phyloP scores from a whole-genome alignment of 2,113 vertebrate genomes.

The Pardalotus punctatus region DNA sequence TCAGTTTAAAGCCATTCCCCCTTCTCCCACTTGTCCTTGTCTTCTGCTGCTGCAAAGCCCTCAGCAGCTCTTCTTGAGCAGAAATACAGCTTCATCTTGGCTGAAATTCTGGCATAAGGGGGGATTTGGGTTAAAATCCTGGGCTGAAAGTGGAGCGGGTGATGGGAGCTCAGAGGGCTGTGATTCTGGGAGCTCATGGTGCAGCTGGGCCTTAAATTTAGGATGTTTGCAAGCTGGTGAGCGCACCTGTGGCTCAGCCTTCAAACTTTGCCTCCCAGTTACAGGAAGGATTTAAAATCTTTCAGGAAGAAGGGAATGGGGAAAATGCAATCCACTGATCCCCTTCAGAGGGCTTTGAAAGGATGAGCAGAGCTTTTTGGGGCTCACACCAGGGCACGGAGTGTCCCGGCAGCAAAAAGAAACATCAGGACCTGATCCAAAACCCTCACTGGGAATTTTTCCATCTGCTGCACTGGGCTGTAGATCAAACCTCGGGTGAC shows the following conservation, averaged over 20 bases:
- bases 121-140: not conserved
- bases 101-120: not conserved
- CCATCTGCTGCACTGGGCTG: not conserved
- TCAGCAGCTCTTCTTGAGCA: not conserved
- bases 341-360: not conserved
- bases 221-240: not conserved
- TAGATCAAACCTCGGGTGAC: conserved; percentile 30
- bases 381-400: accelerated
- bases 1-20: not conserved
- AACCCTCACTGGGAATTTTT: not conserved
- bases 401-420: accelerated
- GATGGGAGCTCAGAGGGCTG: not conserved
- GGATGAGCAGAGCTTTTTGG: not conserved
- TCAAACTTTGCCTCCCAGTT: no score
- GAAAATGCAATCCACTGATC: not conserved
- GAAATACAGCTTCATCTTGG: not conserved
- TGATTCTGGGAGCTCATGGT: not conserved
- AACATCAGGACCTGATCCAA: not conserved
- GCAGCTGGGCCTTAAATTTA: not conserved
- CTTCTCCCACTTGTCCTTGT: not conserved
- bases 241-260: not conserved
- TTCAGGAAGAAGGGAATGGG: not conserved
- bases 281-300: not conserved
- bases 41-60: not conserved
- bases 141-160: not conserved